A percentile compares a stretch with the other conserved stretches of the same genome.
Evolutionary conservation across 1,140 invertebrate species (phyloP).

Genomic region (Drosophila lowei): DNA sequence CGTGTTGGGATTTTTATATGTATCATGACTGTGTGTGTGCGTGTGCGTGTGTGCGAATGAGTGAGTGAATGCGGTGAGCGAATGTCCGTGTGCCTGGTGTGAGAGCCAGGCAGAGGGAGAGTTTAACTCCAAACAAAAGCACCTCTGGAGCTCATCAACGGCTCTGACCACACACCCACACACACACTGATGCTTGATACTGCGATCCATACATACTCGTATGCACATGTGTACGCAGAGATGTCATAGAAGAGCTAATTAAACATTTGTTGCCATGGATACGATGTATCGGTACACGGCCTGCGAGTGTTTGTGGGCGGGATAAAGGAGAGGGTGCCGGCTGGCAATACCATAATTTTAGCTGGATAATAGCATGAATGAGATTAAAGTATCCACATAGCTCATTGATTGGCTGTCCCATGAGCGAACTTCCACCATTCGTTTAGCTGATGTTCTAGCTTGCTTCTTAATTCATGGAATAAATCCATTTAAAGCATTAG

Average conservation of each 20-base stretch:
- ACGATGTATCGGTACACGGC: no score
- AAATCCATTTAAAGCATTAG: no score
- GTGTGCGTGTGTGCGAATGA: not conserved
- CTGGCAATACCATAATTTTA: no score
- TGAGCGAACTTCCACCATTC: no score
- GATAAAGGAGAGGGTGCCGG: no score
- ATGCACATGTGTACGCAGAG: not conserved
- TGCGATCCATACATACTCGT: conserved; percentile 1
- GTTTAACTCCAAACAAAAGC: conserved; percentile 1
- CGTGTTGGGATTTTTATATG: conserved; percentile 47
- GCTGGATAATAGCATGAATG: no score
- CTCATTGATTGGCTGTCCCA: no score
- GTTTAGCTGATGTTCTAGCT: no score
- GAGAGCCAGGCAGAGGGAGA: not conserved
- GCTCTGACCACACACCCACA: not conserved
- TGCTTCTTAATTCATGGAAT: no score
- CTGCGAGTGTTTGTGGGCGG: not conserved
- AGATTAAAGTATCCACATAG: no score
- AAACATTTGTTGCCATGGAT: conserved; percentile 1
- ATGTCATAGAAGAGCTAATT: conserved; percentile 11
- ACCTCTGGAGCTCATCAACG: not conserved
- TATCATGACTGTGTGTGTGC: conserved; percentile 9
- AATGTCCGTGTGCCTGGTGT: conserved; percentile 2
- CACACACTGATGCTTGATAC: no score
- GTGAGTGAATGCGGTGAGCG: conserved; percentile 1